Evolutionary conservation across 2,888 invertebrate genomes (phyloP).

Genomic region (Criorhina ranunculi): DNA sequence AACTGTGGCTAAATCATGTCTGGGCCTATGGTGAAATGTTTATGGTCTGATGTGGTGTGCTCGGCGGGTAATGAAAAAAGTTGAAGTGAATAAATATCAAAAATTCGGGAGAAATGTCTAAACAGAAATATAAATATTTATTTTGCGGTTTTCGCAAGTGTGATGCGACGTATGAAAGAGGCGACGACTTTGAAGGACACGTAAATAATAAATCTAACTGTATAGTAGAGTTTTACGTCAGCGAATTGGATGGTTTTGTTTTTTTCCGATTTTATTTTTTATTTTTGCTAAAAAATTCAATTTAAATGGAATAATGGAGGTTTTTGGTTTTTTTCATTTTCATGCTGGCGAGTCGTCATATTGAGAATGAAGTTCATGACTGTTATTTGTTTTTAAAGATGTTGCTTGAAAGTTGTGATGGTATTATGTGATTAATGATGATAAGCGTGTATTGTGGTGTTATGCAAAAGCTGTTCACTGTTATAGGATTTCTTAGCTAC

Average conservation of each 20-base stretch:
- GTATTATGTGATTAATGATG: too few relatives aligned
- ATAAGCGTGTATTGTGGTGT: too few relatives aligned
- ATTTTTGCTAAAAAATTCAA: background rate
- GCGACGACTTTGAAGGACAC: constrained; percentile 8
- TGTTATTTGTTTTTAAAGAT: too few relatives aligned
- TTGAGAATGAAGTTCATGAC: too few relatives aligned
- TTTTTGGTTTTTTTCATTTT: background rate
- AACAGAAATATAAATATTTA: constrained; percentile 26
- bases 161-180: constrained; percentile 10
- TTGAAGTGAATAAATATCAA: constrained; percentile 27
- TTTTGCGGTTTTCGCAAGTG: background rate
- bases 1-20: constrained; percentile 28
- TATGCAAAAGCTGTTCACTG: too few relatives aligned
- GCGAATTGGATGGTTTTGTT: background rate
- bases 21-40: constrained; percentile 32
- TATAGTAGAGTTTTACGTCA: background rate
- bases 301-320: background rate
- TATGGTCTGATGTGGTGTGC: constrained; percentile 7
- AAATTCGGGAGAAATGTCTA: constrained; percentile 13
- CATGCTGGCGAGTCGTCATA: too few relatives aligned
- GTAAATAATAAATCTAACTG: background rate
- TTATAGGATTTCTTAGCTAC: too few relatives aligned
- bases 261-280: background rate
- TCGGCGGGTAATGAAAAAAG: constrained; percentile 33
- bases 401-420: too few relatives aligned